These are phyloP conservation scores for Pachypanchax playfairii DNA, from an alignment of 2,113 vertebrate species.

Conservation along the genomic window DNA sequence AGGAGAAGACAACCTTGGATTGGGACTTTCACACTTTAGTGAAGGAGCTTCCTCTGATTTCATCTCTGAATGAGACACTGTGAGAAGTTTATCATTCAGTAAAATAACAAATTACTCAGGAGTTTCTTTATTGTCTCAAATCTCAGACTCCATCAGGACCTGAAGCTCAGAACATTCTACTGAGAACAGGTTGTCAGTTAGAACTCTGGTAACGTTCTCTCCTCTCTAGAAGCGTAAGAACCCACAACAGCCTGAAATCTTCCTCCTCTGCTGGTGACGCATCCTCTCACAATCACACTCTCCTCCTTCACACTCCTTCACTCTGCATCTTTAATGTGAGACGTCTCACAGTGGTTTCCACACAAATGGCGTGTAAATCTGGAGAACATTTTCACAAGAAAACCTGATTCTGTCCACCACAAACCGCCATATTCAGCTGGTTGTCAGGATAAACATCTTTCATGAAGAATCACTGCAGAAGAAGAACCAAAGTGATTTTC, in stretches of 20 bases:
- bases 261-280: constrained; percentile 45
- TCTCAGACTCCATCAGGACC: too few species aligned
- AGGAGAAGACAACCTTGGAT: too few species aligned
- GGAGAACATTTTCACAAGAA: neutral
- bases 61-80: too few species aligned
- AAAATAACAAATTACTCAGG: too few species aligned
- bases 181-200: too few species aligned
- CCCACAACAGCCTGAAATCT: constrained; percentile 20
- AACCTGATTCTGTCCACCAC: neutral
- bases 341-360: neutral
- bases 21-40: too few species aligned
- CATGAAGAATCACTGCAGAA: neutral
- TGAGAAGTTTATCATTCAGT: too few species aligned
- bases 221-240: neutral
- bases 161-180: too few species aligned
- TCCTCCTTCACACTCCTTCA: neutral
- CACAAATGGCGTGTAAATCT: neutral
- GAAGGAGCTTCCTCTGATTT: too few species aligned
- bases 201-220: constrained; percentile 16
- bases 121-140: too few species aligned
- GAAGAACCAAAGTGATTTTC: neutral
- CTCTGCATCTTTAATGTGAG: constrained; percentile 13
- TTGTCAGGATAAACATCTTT: neutral
- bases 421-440: neutral
- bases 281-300: constrained; percentile 6